Evolutionary conservation across 1,140 invertebrate species (phyloP), one percentile per base, ranked within the genome.

Genomic region (Nephila pilipes): DNA sequence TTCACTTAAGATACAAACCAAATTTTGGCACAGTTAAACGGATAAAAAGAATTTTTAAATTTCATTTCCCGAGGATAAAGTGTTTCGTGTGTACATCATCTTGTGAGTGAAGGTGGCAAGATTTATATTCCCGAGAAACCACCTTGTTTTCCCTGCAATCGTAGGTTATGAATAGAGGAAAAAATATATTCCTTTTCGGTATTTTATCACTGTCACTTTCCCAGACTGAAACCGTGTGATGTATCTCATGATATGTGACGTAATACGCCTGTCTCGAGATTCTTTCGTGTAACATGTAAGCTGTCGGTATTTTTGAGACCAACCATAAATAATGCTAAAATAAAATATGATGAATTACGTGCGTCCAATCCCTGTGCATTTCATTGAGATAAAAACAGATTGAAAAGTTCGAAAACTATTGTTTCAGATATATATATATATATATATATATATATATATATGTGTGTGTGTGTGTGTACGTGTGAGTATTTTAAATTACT

Each of bases 161-260:
- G 29, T 29, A 75, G 14, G 32, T 36, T 75, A 36, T 36, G 69
- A 20, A 32, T 32, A 75, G 29, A 4, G 32, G 12, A 25, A 83
- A 83, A 83, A 54, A 25, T 25, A 83, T 2, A 25, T 20, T 29
- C 36, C 25, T 46, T 57, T n/a, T 83, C 36, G 25, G 85, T 60
- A 87, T 87, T 87, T 60, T 87, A 87, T 87, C 85, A 60, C 16
- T 60, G 85, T 87, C 85, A 87, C 60, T 25, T 87, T 54, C 20
- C 85, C 2, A 87, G 85, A 87, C 85, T n/a, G 29, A 36, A 87
- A 60, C 80, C 58, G 63, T 60, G 12, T 87, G 85, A 87, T 87
- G 58, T 63, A 87, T 87, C 58, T 63, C 58, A 18, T 87, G 85
- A 60, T 25, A 29, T 60, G 29, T 87, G 29, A 87, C 55, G 85